Evolutionary conservation across 1,140 invertebrate species (phyloP), one percentile per base, ranked within the genome.

Genomic region (Conopomorpha cramerella): DNA sequence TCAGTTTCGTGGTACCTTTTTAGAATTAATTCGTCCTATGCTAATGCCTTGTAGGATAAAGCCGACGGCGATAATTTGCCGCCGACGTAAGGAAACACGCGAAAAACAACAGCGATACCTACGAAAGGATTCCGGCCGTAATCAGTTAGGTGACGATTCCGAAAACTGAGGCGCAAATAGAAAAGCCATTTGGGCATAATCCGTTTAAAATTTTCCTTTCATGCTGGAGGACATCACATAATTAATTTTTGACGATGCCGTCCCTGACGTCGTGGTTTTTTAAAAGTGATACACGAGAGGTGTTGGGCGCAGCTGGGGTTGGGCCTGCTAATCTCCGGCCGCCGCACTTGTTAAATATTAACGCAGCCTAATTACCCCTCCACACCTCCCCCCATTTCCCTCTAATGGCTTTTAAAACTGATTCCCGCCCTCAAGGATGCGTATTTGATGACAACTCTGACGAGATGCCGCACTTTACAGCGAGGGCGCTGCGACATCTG

Each of bases 391-490:
- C 51, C 62, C 53, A 46, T 23, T 23, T 23, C 41, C 51, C 59
- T 54, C 60, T 74, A 74, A 74, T 74, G 66, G 70, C 62, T 74
- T 73, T 73, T 71, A 73, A 73, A 73, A 73, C 66, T 73, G 68
- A 73, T 71, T 73, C 65, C 65, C 61, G 56, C 63, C 66, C 62
- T 45, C 51, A 47, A 70, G 60, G 66, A 74, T 74, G 70, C 55
- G 70, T 65, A 71, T 74, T 74, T 74, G 70, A 74, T 74, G 70
- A 74, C 68, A 71, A 68, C 56, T 71, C 55, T 57, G 52, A n/a
- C n/a, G n/a, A n/a, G n/a, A n/a, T n/a, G n/a, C n/a, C n/a, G n/a
- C n/a, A n/a, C n/a, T n/a, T n/a, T n/a, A n/a, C n/a, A n/a, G n/a
- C n/a, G n/a, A n/a, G n/a, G n/a, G n/a, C n/a, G n/a, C n/a, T n/a